Evolutionary conservation across 2,888 invertebrate genomes (phyloP), one percentile per base, ranked within the genome.

Genomic region (Glyphotaelius pellucidus): DNA sequence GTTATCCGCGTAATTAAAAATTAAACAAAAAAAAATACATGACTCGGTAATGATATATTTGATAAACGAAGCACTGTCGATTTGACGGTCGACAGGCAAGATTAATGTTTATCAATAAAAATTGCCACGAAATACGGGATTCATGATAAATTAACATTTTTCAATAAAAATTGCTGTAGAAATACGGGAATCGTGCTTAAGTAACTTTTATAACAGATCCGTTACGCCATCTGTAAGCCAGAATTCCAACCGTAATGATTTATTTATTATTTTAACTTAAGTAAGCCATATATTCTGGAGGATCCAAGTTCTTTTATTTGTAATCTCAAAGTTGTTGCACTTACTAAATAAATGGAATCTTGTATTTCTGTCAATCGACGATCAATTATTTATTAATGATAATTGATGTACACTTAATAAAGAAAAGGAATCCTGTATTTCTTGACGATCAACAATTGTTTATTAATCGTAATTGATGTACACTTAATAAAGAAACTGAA

Each of bases 21-120:
- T 83, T 67, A 42, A 42, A 31, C 52, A 42, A n/a, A 67, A 87
- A 87, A 67, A 87, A 87, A 47, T 42, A 87, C 31, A 47, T 3
- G 35, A 86, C 83, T 67, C 67, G 25, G 9, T 67, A 9, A 67
- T 67, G 67, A 25, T 67, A 67, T 67, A 67, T 67, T 67, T 67
- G n/a, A 67, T 67, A 67, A 67, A n/a, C 7, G 25, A 9, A 25
- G 67, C 25, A 67, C n/a, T 67, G 67, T 67, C 67, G 7, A 19
- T 67, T 67, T 67, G 9, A 67, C 25, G 0, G 25, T 67, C 9
- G 67, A n/a, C 67, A 1, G 4, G 25, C 67, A 25, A 67, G 67
- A 67, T 67, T n/a, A 25, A n/a, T 7, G 1, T 25, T 19, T 52
- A 19, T 52, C 19, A 15, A 52, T 1, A 52, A 19, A 52, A 52